Base-by-base conservation (phyloP, 1,140 invertebrate genomes). In the Drusus annulatus region DNA sequence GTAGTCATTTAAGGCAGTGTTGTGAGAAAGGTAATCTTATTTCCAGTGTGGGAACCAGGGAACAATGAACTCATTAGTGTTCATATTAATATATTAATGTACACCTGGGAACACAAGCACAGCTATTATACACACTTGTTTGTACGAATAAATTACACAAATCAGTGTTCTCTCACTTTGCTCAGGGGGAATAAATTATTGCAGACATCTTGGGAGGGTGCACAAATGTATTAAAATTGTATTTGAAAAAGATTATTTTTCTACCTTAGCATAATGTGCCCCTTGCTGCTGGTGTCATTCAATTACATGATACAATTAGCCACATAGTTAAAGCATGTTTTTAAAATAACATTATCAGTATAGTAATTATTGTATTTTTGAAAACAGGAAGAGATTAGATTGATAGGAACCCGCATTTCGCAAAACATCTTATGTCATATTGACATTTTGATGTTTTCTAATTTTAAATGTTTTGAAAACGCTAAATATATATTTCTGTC, bases 1-100 rank as follows among this genome's bases (percentile, higher is more conserved):
- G 68, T 78, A 60, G 78, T 76, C 28, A 54, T 25, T 78, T 74
- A 60, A 73, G 76, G 78, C 80, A 75, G 78, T 83, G 81, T 78
- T 83, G 81, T 83, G 81, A 75, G 81, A 83, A 83, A 62, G 71
- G 73, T 60, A 58, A 51, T 74, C 78, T 79, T 79, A 79, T 80
- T 83, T 83, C 77, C 76, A 80, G 69, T 83, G 82, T 83, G 82
- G 80, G 82, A 83, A 83, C 65, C 58, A 69, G 76, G 62, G 79
- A 83, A 83, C 82, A 83, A 83, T 83, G 82, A 79, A 83, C 82
- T 83, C 82, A 83, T 83, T 83, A 83, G 82, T 79, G 82, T 68
- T 79, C 79, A 80, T 79, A 60, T 80, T 78, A 79, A 80, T 82
- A 84, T 82, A 82, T 80, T 75, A 80, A 81, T 79, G 78, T 80